A percentile compares a stretch with the other conserved stretches of the same genome.
phyloP scores from a whole-genome alignment of 2,888 invertebrate species.

The Scrobipalpa costella region DNA sequence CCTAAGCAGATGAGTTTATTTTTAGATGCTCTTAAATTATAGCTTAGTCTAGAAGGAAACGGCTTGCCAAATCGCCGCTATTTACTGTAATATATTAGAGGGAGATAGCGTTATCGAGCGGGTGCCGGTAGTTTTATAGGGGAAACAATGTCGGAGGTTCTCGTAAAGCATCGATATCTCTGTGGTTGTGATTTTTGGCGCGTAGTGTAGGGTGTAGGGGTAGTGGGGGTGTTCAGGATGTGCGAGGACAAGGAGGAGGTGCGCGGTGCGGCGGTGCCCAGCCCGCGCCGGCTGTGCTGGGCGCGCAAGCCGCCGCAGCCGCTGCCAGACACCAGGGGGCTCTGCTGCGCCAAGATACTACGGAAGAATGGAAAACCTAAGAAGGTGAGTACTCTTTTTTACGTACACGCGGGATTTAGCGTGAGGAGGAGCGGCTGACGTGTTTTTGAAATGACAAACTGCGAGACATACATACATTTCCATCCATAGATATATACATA shows the following conservation, averaged over 20 bases:
- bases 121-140: slow-evolving; percentile 56
- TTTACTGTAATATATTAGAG: slow-evolving; percentile 63
- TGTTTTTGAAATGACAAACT: no score
- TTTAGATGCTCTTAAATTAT: slow-evolving; percentile 43
- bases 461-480: no score
- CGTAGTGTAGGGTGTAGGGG: slow-evolving; percentile 57
- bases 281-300: slow-evolving; percentile 71
- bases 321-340: slow-evolving; percentile 87
- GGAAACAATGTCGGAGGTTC: slow-evolving; percentile 73
- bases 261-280: slow-evolving; percentile 63
- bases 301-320: slow-evolving; percentile 72
- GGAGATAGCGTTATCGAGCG: slow-evolving; percentile 64
- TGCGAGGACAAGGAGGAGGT: slow-evolving; percentile 76
- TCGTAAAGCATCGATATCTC: slow-evolving; percentile 76
- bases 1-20: slow-evolving; percentile 42
- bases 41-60: slow-evolving; percentile 37
- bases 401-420: no score
- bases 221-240: slow-evolving; percentile 55
- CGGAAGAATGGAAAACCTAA: slow-evolving; percentile 91
- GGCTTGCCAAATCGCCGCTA: slow-evolving; percentile 51
- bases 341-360: slow-evolving; percentile 90
- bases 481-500: no score
- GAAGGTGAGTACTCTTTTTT: slow-evolving; percentile 80
- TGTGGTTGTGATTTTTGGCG: slow-evolving; percentile 65
- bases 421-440: no score